These are phyloP conservation scores for Anthopleura xanthogrammica DNA, from an alignment of 92 coral and sea anemone species.

Conservation along the genomic window DNA sequence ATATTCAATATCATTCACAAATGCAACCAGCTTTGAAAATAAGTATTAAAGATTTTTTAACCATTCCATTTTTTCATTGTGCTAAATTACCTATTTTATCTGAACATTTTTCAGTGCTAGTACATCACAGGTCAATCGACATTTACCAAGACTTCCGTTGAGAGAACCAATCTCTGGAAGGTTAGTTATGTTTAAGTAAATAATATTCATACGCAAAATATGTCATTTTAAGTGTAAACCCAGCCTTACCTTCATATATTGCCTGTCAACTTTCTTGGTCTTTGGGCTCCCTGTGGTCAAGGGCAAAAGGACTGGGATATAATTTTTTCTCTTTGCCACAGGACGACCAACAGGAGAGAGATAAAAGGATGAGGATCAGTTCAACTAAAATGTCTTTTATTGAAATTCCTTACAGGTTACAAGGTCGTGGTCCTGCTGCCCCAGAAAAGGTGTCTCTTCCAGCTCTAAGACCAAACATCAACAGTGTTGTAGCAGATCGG, in stretches of 20 bases:
- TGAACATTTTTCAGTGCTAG: slow-evolving; percentile 16
- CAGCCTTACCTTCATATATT: not conserved
- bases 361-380: not conserved
- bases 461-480: slow-evolving; percentile 81
- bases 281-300: too few species aligned
- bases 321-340: too few species aligned
- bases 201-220: not conserved
- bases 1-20: too few species aligned
- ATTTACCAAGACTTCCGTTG: slow-evolving; percentile 50
- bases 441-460: slow-evolving; percentile 89
- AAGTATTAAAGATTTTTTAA: too few species aligned
- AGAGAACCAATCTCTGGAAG: slow-evolving; percentile 64
- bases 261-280: too few species aligned
- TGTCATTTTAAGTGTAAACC: not conserved
- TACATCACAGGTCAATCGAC: slow-evolving; percentile 43
- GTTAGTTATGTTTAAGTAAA: slow-evolving; percentile 11
- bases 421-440: slow-evolving; percentile 54
- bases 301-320: too few species aligned
- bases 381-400: not conserved
- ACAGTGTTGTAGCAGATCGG: slow-evolving; percentile 79
- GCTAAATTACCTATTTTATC: not conserved
- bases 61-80: not conserved
- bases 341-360: too few species aligned
- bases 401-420: slow-evolving; percentile 42
- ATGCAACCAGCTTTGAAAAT: too few species aligned